A percentile compares a stretch with the other conserved stretches of the same genome.
Evolutionary conservation across 2,797 vertebrate species (phyloP).

Genomic region (Arctocebus calabarensis): DNA sequence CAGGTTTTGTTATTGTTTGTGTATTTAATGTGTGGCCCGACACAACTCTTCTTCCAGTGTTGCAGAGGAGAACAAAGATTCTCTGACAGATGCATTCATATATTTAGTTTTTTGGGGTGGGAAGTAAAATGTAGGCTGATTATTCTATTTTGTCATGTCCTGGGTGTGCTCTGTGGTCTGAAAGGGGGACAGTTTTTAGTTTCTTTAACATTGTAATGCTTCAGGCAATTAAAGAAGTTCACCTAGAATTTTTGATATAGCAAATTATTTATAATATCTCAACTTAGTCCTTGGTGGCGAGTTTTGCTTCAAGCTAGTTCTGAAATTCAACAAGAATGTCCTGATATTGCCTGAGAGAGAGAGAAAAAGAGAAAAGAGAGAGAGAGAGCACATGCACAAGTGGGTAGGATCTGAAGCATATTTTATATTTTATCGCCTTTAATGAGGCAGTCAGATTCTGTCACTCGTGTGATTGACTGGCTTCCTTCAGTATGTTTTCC

Average conservation of each 20-base stretch:
- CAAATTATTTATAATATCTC: neutral
- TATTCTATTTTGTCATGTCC: neutral
- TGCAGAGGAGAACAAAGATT: too few relatives aligned
- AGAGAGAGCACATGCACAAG: neutral
- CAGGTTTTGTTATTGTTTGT: too few relatives aligned
- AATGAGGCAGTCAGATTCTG: conserved; percentile 31
- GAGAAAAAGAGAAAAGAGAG: neutral
- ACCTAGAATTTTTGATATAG: conserved; percentile 3
- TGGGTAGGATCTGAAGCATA: neutral
- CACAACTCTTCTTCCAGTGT: too few relatives aligned
- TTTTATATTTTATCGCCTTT: conserved; percentile 58
- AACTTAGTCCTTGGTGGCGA: conserved; percentile 32
- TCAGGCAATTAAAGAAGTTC: neutral
- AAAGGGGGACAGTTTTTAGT: neutral
- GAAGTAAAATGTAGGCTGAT: neutral
- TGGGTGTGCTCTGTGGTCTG: neutral
- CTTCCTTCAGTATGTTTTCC: conserved; percentile 52
- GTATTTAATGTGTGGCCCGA: too few relatives aligned
- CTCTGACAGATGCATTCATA: too few relatives aligned
- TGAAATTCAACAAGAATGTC: conserved; percentile 46
- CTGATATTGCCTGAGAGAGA: neutral
- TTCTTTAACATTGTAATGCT: neutral
- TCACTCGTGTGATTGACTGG: conserved; percentile 42
- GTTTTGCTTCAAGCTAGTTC: conserved; percentile 56
- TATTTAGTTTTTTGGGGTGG: accelerated